Base-by-base conservation (phyloP, 2,797 vertebrate genomes). In the Phrynocephalus vlangalii region DNA sequence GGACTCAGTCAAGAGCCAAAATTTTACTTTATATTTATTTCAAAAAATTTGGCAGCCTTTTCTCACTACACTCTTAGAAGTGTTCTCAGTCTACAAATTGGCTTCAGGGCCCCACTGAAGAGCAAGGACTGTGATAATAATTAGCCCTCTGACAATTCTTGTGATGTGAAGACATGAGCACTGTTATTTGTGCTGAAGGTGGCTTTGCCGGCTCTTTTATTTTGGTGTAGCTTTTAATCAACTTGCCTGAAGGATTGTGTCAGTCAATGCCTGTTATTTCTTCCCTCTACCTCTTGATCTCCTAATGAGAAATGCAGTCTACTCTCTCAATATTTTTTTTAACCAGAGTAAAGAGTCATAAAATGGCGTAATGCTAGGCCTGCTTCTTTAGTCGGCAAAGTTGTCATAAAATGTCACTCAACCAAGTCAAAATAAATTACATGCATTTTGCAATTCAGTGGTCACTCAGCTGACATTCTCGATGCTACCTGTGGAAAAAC, bases 141-240 rank as follows among this genome's bases (percentile, higher is more conserved):
- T 90, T 81, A 93, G 30, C 78, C 18, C 76, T 86, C 83, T 94
- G 81, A 85, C 48, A 89, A 70, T 63, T 88, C 68, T n/a, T 0
- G 20, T 80, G 10, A 7, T 79, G 80, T 80, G 87, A 93, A 85
- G 68, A 91, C 86, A 44, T 92, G 71, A 88, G 72, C 66, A 83
- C 72, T 86, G 89, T 44, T 88, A 76, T 89, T 86, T 84, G 44
- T 79, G 56, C 30, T 89, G 70, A 91, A 86, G 67, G 81, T 1
- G 26, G 30, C 88, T 86, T 91, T 92, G 86, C 90, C 38, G 84
- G 84, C 3, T 83, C 44, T 82, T 92, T 94, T 89, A 87, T 94
- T 94, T 88, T 79, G 8, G 90, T 75, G 82, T 80, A 0, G 85
- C 85, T 90, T 90, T 89, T 91, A 89, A 89, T 80, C 70, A 24